Evolutionary conservation across 2,113 vertebrate genomes (phyloP).

Genomic region (Podarcis muralis): DNA sequence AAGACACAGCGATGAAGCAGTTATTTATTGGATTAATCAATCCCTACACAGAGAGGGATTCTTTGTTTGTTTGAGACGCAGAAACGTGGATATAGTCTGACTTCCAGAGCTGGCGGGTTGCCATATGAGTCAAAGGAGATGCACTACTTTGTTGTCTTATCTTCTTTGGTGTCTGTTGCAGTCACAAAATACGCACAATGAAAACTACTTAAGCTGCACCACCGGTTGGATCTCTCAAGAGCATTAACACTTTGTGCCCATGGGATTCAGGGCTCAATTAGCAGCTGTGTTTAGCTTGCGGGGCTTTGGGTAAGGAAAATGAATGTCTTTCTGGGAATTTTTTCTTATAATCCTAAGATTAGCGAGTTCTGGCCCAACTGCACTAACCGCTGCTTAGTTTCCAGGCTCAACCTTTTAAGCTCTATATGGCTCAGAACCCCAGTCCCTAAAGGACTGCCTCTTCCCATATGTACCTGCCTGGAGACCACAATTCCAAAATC

Average conservation of each 20-base stretch:
- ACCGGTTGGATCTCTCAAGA: not conserved
- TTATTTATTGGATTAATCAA: slow-evolving; percentile 9
- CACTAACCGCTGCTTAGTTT: too few relatives aligned
- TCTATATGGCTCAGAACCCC: too few relatives aligned
- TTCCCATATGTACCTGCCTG: too few relatives aligned
- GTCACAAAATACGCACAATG: not conserved
- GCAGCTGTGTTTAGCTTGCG: not conserved
- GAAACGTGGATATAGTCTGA: not conserved
- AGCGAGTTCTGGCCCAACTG: not conserved
- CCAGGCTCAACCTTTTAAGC: too few relatives aligned
- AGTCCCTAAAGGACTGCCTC: too few relatives aligned
- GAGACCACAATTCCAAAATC: too few relatives aligned
- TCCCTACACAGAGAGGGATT: not conserved
- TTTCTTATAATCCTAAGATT: not conserved
- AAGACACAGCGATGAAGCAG: slow-evolving; percentile 1
- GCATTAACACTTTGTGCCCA: not conserved
- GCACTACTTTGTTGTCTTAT: not conserved
- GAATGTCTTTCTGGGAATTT: not conserved
- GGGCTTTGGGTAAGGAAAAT: not conserved
- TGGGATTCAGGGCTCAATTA: not conserved
- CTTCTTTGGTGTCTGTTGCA: not conserved
- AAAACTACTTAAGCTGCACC: not conserved
- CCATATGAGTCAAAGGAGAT: slow-evolving; percentile 4
- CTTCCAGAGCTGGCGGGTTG: not conserved
- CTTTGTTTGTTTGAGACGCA: slow-evolving; percentile 4